Conservation (phyloP, 1,140 invertebrate genomes). For the Thalassaphorura encarpata region DNA sequence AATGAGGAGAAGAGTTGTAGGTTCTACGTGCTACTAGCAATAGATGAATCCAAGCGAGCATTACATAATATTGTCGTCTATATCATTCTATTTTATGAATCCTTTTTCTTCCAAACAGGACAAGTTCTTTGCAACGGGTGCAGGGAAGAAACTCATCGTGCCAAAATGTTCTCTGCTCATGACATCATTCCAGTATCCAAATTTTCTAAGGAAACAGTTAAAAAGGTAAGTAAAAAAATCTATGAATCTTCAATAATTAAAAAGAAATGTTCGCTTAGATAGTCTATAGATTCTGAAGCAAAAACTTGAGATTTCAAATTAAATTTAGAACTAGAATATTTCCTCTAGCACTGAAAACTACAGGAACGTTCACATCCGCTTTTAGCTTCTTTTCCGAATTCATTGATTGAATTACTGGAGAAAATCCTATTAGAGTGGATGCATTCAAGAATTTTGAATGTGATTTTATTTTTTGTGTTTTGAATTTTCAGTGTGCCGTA, state of each 20-base stretch:
- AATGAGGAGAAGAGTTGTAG: no score
- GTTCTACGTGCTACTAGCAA: no score
- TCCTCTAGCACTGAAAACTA: no score
- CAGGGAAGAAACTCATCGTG: slow-evolving; percentile 57
- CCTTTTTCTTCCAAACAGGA: slow-evolving; percentile 41
- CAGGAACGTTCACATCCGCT: no score
- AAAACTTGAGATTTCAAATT: no score
- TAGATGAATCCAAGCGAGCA: no score
- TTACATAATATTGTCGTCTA: not conserved
- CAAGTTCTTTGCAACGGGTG: slow-evolving; percentile 58
- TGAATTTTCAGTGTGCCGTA: slow-evolving; percentile 45
- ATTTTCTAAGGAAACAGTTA: slow-evolving; percentile 52
- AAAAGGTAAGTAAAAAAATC: slow-evolving; percentile 40
- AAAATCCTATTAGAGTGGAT: not conserved
- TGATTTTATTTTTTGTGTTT: slow-evolving; percentile 14
- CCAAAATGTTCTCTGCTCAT: slow-evolving; percentile 62
- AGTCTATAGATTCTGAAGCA: no score
- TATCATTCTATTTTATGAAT: not conserved
- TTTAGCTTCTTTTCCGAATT: not conserved
- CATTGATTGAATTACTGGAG: not conserved
- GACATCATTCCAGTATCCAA: slow-evolving; percentile 61
- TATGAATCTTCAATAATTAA: not conserved
- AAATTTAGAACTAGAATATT: no score
- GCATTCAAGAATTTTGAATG: no score
- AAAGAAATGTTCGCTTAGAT: no score